Conservation (phyloP, 2,888 invertebrate species). For the Tricholauxania praeusta region DNA sequence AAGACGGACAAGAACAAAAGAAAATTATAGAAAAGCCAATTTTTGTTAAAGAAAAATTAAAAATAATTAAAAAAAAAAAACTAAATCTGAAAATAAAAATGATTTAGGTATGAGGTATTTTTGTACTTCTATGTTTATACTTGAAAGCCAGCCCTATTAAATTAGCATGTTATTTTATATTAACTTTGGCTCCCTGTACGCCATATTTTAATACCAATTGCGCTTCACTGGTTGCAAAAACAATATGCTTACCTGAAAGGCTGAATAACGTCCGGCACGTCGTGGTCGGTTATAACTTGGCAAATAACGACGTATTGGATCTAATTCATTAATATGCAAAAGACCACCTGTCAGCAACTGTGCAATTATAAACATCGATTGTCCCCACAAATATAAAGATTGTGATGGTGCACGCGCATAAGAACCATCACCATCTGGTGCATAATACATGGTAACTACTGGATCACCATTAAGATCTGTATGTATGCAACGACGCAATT, state of each 20-base stretch:
- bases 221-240: not conserved
- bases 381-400: constrained; percentile 92
- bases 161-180: not conserved
- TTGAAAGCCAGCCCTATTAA: constrained; percentile 32
- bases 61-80: too few relatives aligned
- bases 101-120: constrained; percentile 14
- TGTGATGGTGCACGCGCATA: constrained; percentile 66
- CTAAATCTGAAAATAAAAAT: not conserved
- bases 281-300: constrained; percentile 96
- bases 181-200: not conserved
- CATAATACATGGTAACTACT: constrained; percentile 91
- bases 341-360: constrained; percentile 91
- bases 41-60: not conserved
- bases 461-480: constrained; percentile 90
- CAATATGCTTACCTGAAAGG: constrained; percentile 85
- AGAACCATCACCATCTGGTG: constrained; percentile 67
- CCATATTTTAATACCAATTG: not conserved
- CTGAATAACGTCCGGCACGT: constrained; percentile 93
- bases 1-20: constrained; percentile 33
- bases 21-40: constrained; percentile 42
- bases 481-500: constrained; percentile 84
- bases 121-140: not conserved
- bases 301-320: constrained; percentile 93
- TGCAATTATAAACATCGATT: constrained; percentile 94
- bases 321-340: constrained; percentile 93